Evolutionary conservation across 2,888 invertebrate species (phyloP).

Genomic region (Platynereis dumerilii): DNA sequence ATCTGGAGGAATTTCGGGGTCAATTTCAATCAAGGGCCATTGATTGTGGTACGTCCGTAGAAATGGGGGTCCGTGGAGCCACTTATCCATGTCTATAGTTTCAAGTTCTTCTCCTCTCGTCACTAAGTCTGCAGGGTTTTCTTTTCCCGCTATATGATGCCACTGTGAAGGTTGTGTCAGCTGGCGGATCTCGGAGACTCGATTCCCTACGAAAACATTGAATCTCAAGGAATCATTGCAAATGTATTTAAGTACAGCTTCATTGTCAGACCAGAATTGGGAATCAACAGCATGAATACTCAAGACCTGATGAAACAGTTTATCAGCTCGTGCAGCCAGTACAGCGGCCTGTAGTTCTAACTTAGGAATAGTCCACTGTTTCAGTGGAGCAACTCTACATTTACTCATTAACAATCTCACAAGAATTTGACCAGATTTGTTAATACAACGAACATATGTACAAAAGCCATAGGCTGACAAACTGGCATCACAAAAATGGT

Average conservation of each 20-base stretch:
- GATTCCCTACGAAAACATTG: constrained; percentile 45
- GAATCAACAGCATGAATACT: constrained; percentile 4
- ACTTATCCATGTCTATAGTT: constrained; percentile 27
- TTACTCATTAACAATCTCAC: constrained; percentile 23
- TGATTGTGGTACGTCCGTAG: constrained; percentile 19
- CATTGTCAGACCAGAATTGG: constrained; percentile 33
- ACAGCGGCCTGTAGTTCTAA: constrained; percentile 28
- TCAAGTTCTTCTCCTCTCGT: constrained; percentile 37
- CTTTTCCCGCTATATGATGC: constrained; percentile 41
- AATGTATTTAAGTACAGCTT: constrained; percentile 29
- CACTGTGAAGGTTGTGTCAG: constrained; percentile 33
- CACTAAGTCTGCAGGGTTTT: constrained; percentile 51
- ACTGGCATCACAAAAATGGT: constrained; percentile 32
- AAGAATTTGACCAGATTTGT: constrained; percentile 12
- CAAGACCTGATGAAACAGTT: constrained; percentile 23
- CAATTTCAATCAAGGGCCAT: neutral
- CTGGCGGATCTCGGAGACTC: constrained; percentile 40
- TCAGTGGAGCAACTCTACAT: constrained; percentile 28
- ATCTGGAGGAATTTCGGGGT: constrained; percentile 4
- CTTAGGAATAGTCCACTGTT: constrained; percentile 24
- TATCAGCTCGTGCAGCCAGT: constrained; percentile 18
- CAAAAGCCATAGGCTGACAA: constrained; percentile 26
- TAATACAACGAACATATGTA: constrained; percentile 18
- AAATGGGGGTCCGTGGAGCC: constrained; percentile 29
- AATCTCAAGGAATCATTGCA: constrained; percentile 36